Percentiles rank a stretch among this genome's conserved stretches.
These are phyloP conservation scores for Luehdorfia chinensis DNA, from an alignment of 1,140 invertebrate species.

Conservation along the genomic window DNA sequence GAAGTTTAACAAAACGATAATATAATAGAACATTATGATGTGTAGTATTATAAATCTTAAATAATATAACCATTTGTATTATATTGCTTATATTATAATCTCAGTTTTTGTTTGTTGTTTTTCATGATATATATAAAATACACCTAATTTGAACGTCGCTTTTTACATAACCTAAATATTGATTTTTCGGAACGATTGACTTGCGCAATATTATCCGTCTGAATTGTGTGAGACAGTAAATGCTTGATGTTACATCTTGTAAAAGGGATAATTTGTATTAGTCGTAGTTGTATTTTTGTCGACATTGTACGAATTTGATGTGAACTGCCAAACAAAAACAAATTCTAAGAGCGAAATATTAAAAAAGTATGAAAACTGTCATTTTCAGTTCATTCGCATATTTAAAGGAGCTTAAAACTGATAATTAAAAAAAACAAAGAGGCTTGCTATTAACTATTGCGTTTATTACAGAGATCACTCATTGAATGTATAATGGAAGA, in stretches of 20 bases:
- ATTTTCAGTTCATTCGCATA: no score
- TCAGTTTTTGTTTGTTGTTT: no score
- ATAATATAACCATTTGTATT: not conserved
- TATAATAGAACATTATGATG: not conserved
- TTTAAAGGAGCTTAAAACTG: no score
- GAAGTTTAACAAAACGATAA: not conserved
- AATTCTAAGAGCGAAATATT: slow-evolving; percentile 33
- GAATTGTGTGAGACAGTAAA: not conserved
- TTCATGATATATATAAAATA: not conserved
- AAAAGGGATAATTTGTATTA: not conserved
- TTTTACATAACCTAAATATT: not conserved
- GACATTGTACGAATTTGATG: not conserved
- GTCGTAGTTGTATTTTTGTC: not conserved
- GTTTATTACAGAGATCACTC: no score
- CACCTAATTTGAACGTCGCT: not conserved
- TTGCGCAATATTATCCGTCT: slow-evolving; percentile 2
- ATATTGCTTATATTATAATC: not conserved
- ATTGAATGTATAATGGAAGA: slow-evolving; percentile 58
- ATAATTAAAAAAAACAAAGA: no score
- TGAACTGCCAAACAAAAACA: not conserved
- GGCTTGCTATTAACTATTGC: no score
- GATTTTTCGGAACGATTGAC: slow-evolving; percentile 9
- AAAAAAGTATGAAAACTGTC: slow-evolving; percentile 1
- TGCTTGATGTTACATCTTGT: not conserved
- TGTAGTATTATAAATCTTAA: not conserved